phyloP scores from a whole-genome alignment of 2,797 vertebrate genomes.

The Gobionotothen gibberifrons region DNA sequence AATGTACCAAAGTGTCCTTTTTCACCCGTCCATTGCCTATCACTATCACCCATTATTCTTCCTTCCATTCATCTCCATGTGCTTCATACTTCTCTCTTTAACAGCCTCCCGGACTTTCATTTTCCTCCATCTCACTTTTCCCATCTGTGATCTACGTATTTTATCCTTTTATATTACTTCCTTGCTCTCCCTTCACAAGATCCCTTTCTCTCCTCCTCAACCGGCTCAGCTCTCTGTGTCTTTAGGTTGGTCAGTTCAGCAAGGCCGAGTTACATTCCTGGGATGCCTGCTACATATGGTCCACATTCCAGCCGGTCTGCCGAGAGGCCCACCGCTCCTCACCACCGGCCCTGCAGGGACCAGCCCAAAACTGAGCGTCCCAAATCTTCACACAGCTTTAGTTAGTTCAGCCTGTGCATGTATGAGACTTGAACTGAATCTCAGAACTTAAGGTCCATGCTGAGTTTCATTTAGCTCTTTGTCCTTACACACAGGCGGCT shows the following conservation, averaged over 20 bases:
- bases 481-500: conserved; percentile 3
- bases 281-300: conserved; percentile 97
- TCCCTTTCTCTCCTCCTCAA: conserved; percentile 41
- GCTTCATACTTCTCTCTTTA: conserved; percentile 11
- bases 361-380: conserved; percentile 66
- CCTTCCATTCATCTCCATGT: not conserved
- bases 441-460: conserved; percentile 13
- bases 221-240: conserved; percentile 65
- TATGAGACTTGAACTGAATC: conserved; percentile 27
- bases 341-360: conserved; percentile 84
- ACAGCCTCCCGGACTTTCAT: conserved; percentile 5
- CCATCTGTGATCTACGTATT: conserved; percentile 7
- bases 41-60: not conserved
- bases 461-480: conserved; percentile 18
- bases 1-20: conserved; percentile 10
- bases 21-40: not conserved
- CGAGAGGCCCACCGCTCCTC: conserved; percentile 87
- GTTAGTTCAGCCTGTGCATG: conserved; percentile 44
- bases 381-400: conserved; percentile 61
- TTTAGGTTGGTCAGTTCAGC: conserved; percentile 86
- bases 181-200: conserved; percentile 28
- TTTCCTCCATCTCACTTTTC: not conserved
- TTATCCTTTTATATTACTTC: conserved; percentile 34
- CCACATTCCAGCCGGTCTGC: conserved; percentile 94
- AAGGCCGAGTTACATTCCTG: conserved; percentile 91